Conservation (phyloP, 2,113 vertebrate genomes). For the Stegostoma tigrinum region DNA sequence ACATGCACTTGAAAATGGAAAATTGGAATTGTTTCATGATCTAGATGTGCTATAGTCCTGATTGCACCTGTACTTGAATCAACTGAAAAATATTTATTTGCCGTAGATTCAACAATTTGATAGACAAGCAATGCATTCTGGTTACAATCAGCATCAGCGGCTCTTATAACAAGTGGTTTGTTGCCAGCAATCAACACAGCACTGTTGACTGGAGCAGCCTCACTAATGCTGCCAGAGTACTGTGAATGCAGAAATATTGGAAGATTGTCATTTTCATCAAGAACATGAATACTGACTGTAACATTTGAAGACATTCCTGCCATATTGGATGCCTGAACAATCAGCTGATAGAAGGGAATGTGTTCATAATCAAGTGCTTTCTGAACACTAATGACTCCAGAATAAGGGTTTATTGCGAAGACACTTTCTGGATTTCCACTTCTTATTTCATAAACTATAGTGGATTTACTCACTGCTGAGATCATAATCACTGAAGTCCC, state of each 20-base stretch:
- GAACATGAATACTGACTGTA: constrained; percentile 72
- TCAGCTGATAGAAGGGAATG: constrained; percentile 66
- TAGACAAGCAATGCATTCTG: constrained; percentile 87
- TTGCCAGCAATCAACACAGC: constrained; percentile 68
- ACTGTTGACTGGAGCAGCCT: constrained; percentile 82
- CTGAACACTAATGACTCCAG: constrained; percentile 82
- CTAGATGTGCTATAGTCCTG: constrained; percentile 81
- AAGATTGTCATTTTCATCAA: constrained; percentile 89
- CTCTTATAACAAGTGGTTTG: constrained; percentile 80
- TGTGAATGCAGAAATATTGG: constrained; percentile 80
- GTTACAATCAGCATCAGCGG: constrained; percentile 81
- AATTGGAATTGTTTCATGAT: constrained; percentile 78
- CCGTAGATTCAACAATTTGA: constrained; percentile 87
- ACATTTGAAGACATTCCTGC: constrained; percentile 85
- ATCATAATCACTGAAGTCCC: constrained; percentile 80
- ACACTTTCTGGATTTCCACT: constrained; percentile 67
- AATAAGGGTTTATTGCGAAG: constrained; percentile 88
- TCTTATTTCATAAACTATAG: constrained; percentile 81
- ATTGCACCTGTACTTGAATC: constrained; percentile 92
- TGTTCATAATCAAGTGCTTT: constrained; percentile 76
- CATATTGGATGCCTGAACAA: constrained; percentile 87
- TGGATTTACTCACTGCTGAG: constrained; percentile 83
- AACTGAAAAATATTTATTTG: constrained; percentile 85
- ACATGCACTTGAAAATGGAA: constrained; percentile 90
- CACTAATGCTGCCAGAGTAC: constrained; percentile 80